These are phyloP conservation scores for Leptinotarsa lineolata DNA, from an alignment of 1,140 invertebrate species.

Conservation along the genomic window DNA sequence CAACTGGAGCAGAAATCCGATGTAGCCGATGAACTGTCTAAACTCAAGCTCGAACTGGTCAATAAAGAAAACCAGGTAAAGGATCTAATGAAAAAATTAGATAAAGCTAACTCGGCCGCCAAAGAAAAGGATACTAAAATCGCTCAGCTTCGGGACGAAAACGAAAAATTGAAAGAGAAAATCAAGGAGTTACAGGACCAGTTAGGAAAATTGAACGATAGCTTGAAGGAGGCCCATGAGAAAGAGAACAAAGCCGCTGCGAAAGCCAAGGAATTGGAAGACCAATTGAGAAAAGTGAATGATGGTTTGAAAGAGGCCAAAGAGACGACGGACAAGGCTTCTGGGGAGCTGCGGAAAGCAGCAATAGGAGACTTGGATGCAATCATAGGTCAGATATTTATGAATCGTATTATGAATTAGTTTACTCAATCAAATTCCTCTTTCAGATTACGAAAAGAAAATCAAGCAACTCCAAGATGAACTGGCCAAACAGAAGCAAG, in stretches of 20 bases:
- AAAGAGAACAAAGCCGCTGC: not conserved
- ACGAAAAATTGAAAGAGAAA: slow-evolving; percentile 28
- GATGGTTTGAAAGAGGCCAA: not conserved
- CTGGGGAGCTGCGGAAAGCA: not conserved
- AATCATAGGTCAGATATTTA: no score
- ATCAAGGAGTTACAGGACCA: slow-evolving; percentile 26
- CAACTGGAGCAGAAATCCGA: slow-evolving; percentile 3
- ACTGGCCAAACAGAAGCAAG: slow-evolving; percentile 39
- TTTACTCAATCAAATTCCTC: no score
- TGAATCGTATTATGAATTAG: no score
- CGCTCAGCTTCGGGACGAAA: slow-evolving; percentile 9
- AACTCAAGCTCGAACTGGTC: slow-evolving; percentile 23
- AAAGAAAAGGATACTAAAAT: slow-evolving; percentile 1
- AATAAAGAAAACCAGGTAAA: slow-evolving; percentile 17
- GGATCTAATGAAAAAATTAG: slow-evolving; percentile 31
- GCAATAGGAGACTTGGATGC: no score
- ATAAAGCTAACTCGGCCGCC: slow-evolving; percentile 20
- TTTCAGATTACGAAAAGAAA: slow-evolving; percentile 6
- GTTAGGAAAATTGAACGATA: slow-evolving; percentile 28
- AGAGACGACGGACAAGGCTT: not conserved
- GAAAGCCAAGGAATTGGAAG: slow-evolving; percentile 23
- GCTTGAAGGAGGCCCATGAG: slow-evolving; percentile 15
- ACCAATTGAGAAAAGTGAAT: not conserved
- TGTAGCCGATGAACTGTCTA: slow-evolving; percentile 23
- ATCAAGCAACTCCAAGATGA: slow-evolving; percentile 33